Percentiles rank a stretch among this genome's conserved stretches.
Evolutionary conservation across 2,113 vertebrate species (phyloP).

Genomic region (Actenoides lindsayi): DNA sequence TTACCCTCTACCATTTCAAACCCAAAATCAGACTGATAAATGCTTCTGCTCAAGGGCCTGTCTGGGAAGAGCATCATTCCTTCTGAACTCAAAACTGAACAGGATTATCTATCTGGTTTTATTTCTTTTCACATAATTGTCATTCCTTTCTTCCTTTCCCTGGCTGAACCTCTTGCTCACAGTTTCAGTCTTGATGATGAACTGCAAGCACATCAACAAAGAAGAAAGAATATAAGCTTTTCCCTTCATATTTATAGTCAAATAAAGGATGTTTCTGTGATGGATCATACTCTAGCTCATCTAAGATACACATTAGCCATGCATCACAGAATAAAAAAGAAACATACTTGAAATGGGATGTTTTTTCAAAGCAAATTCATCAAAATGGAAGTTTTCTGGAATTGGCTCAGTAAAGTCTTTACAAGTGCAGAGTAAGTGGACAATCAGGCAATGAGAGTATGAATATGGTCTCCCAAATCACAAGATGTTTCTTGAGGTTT

Average conservation of each 20-base stretch:
- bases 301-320: background rate
- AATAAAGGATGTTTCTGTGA: background rate
- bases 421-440: background rate
- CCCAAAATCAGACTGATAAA: slow-evolving; percentile 26
- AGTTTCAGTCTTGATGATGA: background rate
- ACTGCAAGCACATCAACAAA: background rate
- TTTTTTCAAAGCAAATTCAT: background rate
- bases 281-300: background rate
- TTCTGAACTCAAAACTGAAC: background rate
- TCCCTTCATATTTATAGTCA: background rate
- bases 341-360: background rate
- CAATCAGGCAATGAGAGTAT: fast-evolving
- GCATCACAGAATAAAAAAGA: background rate
- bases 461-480: background rate
- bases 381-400: background rate
- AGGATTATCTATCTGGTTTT: background rate
- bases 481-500: background rate
- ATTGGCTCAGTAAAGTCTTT: background rate
- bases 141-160: background rate
- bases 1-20: background rate
- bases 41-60: background rate
- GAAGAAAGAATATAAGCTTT: background rate
- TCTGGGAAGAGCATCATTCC: background rate
- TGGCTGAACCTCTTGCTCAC: background rate
- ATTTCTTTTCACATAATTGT: background rate